A percentile compares a stretch with the other conserved stretches of the same genome.
These are phyloP conservation scores for Kryptopterus vitreolus DNA, from an alignment of 2,797 vertebrate genomes.

Conservation along the genomic window DNA sequence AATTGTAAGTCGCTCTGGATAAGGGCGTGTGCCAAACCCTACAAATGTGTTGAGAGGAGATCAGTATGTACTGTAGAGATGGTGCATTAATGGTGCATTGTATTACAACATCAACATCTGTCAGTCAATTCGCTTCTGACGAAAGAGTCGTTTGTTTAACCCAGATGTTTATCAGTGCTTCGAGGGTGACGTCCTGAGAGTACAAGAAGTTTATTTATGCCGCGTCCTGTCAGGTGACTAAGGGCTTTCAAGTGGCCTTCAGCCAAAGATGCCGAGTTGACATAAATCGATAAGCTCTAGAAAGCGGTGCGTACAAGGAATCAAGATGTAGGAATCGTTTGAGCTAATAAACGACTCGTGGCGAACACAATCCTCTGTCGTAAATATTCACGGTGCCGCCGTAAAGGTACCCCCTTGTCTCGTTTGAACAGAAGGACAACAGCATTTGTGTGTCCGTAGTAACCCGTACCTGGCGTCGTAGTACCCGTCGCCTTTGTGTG, in stretches of 20 bases:
- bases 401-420: conserved; percentile 56
- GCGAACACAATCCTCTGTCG: not conserved
- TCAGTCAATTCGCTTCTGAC: not conserved
- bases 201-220: conserved; percentile 5
- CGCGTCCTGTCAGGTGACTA: not conserved
- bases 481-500: not conserved
- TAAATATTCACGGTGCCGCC: conserved; percentile 23
- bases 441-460: conserved; percentile 1
- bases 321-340: not conserved
- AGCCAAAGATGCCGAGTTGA: conserved; percentile 10
- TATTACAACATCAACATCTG: not conserved
- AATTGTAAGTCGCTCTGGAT: too few species aligned
- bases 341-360: too few species aligned
- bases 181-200: not conserved
- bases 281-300: not conserved
- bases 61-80: not conserved
- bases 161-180: not conserved
- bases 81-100: not conserved
- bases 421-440: conserved; percentile 58
- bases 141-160: conserved; percentile 16
- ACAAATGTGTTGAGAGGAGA: not conserved
- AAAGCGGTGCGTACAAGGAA: not conserved
- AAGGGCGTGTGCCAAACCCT: too few species aligned
- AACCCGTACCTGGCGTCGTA: conserved; percentile 38
- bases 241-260: not conserved